Evolutionary conservation across 1,140 invertebrate species (phyloP), one percentile per base, ranked within the genome.

Genomic region (Ladona fulva): DNA sequence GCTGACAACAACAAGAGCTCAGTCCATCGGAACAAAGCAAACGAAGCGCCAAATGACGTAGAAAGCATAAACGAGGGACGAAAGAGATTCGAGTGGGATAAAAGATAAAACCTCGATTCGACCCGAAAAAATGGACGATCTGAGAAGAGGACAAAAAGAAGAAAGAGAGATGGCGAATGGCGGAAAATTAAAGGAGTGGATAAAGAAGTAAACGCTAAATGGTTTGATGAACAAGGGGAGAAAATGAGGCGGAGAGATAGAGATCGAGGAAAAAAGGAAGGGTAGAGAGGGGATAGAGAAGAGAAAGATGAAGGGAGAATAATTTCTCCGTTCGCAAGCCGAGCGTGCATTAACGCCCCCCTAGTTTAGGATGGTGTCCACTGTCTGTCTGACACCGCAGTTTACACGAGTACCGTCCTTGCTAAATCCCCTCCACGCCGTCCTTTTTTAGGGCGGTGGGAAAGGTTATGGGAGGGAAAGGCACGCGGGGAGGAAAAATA

Each of bases 351-450:
- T 66, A 66, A 66, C 12, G 52, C 52, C 14, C 52, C n/a, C 52
- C 16, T 66, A 66, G 52, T 66, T 66, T 66, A 66, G 52, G 52
- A 66, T 12, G 52, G 52, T 66, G 52, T 66, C 52, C 52, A 22
- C 52, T 66, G 52, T 66, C 52, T 66, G 52, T 66, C 52, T 66
- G 52, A 66, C 52, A 66, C 52, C 52, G 52, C 52, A 66, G 52
- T 66, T 66, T 66, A 66, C 52, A 66, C 52, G 52, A 66, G 52
- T 66, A 16, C 52, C 52, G 52, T 66, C 52, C 52, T 6, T 66
- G 52, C 52, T 66, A 66, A 66, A 66, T 66, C 52, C 52, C n/a
- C 52, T 12, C 1, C 14, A 19, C 52, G 52, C 12, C 52, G 16
- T 6, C 52, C 52, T 66, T 22, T 52, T 22, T 22, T 22, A 66